A percentile compares a stretch with the other conserved stretches of the same genome.
Conservation (phyloP, 2,797 vertebrate genomes). For the Peromyscus attwateri region DNA sequence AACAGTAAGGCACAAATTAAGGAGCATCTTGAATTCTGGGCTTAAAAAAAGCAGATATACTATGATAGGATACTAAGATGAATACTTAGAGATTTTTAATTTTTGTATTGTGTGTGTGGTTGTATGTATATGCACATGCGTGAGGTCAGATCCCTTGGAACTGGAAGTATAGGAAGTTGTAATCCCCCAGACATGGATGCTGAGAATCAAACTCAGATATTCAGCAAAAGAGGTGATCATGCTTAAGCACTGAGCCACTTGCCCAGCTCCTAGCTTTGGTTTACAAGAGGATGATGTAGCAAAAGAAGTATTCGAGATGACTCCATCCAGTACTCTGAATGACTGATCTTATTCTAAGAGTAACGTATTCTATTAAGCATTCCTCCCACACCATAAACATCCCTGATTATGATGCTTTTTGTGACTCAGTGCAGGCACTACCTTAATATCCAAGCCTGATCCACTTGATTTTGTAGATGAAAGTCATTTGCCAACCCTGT, state of each 20-base stretch:
- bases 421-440: not conserved
- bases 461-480: not conserved
- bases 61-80: not conserved
- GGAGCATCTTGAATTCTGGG: not conserved
- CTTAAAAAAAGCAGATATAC: not conserved
- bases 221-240: not conserved
- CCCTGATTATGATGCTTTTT: not conserved
- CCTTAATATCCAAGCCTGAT: not conserved
- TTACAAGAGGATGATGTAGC: not conserved
- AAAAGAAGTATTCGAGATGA: not conserved
- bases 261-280: not conserved
- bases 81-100: not conserved
- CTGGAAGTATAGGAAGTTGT: not conserved
- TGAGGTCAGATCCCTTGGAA: not conserved
- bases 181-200: not conserved
- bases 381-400: not conserved
- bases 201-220: not conserved
- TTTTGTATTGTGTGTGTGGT: not conserved
- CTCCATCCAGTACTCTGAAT: not conserved
- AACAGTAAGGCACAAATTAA: not conserved
- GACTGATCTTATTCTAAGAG: not conserved
- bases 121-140: not conserved
- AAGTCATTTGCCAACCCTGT: not conserved
- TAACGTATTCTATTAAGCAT: not conserved
- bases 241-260: not conserved